Base-by-base conservation (phyloP, 1,140 invertebrate species). In the Drosophila leontia region DNA sequence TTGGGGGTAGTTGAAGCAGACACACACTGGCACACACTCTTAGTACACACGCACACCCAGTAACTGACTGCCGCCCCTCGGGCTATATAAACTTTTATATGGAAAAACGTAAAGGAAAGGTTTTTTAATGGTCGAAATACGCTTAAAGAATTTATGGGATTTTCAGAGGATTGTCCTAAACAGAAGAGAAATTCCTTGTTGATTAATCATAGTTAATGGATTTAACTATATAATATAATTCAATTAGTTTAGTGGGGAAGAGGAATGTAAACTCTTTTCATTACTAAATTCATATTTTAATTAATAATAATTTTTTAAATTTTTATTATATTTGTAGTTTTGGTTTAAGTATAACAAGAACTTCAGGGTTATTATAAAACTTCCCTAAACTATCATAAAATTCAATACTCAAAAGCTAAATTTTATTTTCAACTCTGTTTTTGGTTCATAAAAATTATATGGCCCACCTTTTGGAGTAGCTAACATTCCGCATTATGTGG, bases 1-100 rank as follows among this genome's bases (percentile, higher is more conserved):
- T 86, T 80, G 83, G 83, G 83, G 83, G 84, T 88, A 83, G 83
- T 42, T 84, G 48, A 65, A 17, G 42, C 47, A 57, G 26, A 29
- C 53, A 39, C 45, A 62, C 47, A 48, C 68, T 60, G 42, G 60
- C 17, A 51, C 32, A 53, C 58, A 47, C 29, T 42, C 62, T 69
- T 57, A 69, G 53, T 11, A 60, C 17, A 67, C 39, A 64, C 47
- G 41, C 53, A 77, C 62, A 59, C 60, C 62, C 62, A 67, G 48
- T 57, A 32, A 51, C 50, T 45, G 67, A 74, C 83, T 80, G 83
- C 83, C 83, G 83, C 83, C 83, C 69, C 83, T 82, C 68, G 39
- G 65, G 80, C 80, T 68, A 55, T 71, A 82, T 82, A 87, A 82
- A 62, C 48, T 82, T 87, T 71, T 61, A 67, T 55, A 65, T 55